Percentiles rank a stretch among this genome's conserved stretches.
Conservation (phyloP, 2,113 vertebrate genomes). For the Oryzias woworae region DNA sequence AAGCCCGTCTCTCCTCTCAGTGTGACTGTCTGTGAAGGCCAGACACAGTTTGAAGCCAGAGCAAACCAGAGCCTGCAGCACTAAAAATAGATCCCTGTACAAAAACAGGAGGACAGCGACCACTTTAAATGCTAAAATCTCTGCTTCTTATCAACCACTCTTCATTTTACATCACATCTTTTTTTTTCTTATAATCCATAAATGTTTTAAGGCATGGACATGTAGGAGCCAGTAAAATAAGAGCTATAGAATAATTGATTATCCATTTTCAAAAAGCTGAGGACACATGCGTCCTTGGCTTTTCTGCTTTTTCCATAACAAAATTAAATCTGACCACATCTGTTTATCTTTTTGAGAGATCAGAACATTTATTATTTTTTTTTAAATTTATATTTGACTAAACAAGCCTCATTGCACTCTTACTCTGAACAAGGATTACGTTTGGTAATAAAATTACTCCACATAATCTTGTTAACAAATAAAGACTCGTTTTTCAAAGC, state of each 20-base stretch:
- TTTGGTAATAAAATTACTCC: too few species aligned
- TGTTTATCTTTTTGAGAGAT: background rate
- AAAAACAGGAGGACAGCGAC: conserved; percentile 26
- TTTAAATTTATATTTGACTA: conserved; percentile 9
- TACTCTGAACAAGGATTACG: too few species aligned
- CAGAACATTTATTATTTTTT: background rate
- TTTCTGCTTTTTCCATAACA: background rate
- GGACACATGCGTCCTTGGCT: background rate
- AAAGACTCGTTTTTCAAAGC: too few species aligned
- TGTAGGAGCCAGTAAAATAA: background rate
- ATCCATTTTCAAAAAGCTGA: background rate
- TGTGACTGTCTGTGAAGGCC: conserved; percentile 31
- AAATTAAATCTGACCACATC: conserved; percentile 7
- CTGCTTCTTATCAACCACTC: conserved; percentile 33
- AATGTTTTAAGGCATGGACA: conserved; percentile 9
- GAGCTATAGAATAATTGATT: conserved; percentile 2
- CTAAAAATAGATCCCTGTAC: conserved; percentile 48
- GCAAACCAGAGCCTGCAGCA: conserved; percentile 29
- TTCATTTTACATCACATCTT: background rate
- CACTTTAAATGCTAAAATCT: conserved; percentile 16
- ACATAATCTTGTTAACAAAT: too few species aligned
- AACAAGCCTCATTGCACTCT: too few species aligned
- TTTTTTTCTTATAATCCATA: conserved; percentile 15
- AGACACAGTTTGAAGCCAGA: conserved; percentile 36
- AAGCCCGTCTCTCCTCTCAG: background rate